Evolutionary conservation across 2,113 vertebrate genomes (phyloP).

Genomic region (Spea bombifrons): DNA sequence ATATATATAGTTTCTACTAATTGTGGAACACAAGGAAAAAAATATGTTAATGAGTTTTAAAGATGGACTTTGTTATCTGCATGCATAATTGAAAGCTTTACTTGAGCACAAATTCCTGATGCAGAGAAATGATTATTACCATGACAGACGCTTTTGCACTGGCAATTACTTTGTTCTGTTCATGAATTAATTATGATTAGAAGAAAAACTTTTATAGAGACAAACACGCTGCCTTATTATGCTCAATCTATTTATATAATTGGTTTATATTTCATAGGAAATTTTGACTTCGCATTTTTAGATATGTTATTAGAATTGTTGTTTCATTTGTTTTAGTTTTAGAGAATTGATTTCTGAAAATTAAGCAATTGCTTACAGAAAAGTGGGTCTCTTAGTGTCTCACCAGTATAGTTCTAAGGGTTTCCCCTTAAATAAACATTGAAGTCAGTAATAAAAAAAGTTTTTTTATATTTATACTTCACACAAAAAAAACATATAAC

Average conservation of each 20-base stretch:
- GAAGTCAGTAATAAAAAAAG: too few species aligned
- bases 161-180: constrained; percentile 39
- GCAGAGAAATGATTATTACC: constrained; percentile 45
- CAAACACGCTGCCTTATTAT: constrained; percentile 18
- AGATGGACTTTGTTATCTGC: constrained; percentile 38
- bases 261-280: neutral
- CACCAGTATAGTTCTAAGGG: too few species aligned
- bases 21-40: constrained; percentile 36
- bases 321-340: neutral
- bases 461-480: too few species aligned
- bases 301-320: neutral
- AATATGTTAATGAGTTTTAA: constrained; percentile 45
- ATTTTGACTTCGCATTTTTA: neutral
- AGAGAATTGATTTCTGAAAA: neutral
- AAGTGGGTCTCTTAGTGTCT: too few species aligned
- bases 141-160: constrained; percentile 37
- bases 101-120: constrained; percentile 43
- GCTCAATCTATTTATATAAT: neutral
- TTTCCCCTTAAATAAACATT: too few species aligned
- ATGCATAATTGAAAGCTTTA: constrained; percentile 45
- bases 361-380: too few species aligned
- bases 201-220: constrained; percentile 35
- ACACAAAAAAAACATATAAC: too few species aligned
- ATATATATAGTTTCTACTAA: constrained; percentile 36
- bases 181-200: constrained; percentile 45